These are phyloP conservation scores for Corvus cornix DNA, from an alignment of 2,113 vertebrate species.

Conservation along the genomic window DNA sequence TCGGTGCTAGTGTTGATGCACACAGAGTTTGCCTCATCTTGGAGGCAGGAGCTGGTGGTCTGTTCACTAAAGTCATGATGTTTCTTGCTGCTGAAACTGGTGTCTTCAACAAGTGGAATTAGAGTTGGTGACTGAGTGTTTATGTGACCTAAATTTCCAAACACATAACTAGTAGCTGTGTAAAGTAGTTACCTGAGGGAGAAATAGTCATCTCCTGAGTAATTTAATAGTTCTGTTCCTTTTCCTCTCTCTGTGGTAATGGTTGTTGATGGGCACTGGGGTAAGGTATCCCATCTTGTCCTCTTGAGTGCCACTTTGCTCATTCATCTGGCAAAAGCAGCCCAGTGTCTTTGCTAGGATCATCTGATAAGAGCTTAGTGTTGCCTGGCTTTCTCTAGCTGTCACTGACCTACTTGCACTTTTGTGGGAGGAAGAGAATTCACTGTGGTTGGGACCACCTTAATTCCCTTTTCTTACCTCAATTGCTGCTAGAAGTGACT, in stretches of 20 bases:
- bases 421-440: neutral
- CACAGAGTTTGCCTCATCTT: neutral
- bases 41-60: neutral
- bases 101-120: neutral
- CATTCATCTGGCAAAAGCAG: neutral
- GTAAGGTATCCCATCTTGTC: neutral
- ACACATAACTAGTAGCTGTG: neutral
- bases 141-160: neutral
- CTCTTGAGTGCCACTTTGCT: neutral
- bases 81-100: neutral
- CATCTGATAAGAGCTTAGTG: neutral
- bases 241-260: neutral
- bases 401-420: neutral
- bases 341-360: neutral
- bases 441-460: neutral
- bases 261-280: neutral
- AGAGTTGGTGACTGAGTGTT: neutral
- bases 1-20: neutral
- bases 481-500: neutral
- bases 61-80: accelerated
- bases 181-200: neutral
- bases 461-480: neutral
- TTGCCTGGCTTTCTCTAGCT: neutral
- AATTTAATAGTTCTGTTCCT: neutral
- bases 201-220: neutral